These are phyloP conservation scores for Drosophila nr. perissopoda DNA, from an alignment of 2,888 invertebrate species.

Conservation along the genomic window DNA sequence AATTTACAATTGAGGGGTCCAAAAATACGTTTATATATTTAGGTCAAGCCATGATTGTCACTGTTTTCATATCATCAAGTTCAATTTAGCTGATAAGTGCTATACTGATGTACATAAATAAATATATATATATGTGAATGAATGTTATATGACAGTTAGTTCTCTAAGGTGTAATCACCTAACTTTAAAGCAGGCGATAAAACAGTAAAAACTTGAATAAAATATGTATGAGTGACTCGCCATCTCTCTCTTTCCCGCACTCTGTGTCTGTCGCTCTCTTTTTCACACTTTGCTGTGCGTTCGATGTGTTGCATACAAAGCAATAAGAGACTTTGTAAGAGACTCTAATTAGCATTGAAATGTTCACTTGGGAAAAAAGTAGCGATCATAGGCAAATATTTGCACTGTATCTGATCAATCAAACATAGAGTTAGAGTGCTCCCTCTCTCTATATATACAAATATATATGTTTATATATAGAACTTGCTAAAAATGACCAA, in stretches of 20 bases:
- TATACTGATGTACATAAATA: background rate
- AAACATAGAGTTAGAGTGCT: constrained; percentile 5
- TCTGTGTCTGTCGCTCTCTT: background rate
- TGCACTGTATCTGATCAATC: constrained; percentile 45
- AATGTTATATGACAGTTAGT: constrained; percentile 5
- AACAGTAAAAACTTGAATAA: constrained; percentile 48
- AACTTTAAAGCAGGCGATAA: constrained; percentile 40
- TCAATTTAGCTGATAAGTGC: constrained; percentile 22
- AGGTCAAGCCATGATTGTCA: constrained; percentile 40
- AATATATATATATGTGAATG: background rate
- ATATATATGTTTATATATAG: background rate
- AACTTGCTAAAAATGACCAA: constrained; percentile 35
- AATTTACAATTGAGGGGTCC: constrained; percentile 22
- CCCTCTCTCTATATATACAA: background rate
- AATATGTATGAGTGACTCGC: constrained; percentile 42
- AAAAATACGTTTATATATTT: constrained; percentile 26
- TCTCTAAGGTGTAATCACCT: constrained; percentile 34
- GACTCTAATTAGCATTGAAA: constrained; percentile 61
- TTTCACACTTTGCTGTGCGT: constrained; percentile 1
- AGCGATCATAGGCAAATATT: constrained; percentile 27
- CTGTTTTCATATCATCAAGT: constrained; percentile 17
- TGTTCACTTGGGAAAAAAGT: constrained; percentile 50
- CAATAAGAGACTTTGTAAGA: constrained; percentile 14
- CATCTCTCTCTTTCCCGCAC: background rate
- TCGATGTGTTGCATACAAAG: constrained; percentile 2